Percentiles rank a stretch among this genome's conserved stretches.
These are phyloP conservation scores for Colinus virginianus DNA, from an alignment of 2,113 vertebrate genomes.

Conservation along the genomic window DNA sequence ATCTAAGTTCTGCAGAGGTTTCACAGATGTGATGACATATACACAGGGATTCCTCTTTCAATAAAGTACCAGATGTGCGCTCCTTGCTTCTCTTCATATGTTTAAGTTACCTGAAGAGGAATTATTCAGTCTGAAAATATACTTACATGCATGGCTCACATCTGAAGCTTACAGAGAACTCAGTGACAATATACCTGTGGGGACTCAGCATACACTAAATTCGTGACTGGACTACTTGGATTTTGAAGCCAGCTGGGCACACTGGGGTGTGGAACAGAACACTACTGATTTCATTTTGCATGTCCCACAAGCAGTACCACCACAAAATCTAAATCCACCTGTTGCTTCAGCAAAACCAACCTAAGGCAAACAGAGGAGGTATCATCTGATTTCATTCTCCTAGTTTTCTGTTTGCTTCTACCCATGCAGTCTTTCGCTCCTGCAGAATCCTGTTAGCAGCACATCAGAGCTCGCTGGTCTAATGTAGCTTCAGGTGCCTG, in stretches of 20 bases:
- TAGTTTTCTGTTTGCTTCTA: neutral
- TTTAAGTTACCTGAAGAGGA: neutral
- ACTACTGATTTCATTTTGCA: neutral
- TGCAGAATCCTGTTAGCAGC: neutral
- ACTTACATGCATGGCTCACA: fast-evolving
- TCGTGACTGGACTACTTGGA: neutral
- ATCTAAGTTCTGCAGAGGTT: neutral
- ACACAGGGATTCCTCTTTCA: neutral
- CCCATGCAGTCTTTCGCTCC: neutral
- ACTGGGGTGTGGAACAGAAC: neutral
- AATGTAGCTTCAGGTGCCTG: neutral
- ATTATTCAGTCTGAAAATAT: neutral
- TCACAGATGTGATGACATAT: neutral
- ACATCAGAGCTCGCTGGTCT: neutral
- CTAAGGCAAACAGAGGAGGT: neutral
- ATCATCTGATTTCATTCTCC: neutral
- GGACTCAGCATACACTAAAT: neutral
- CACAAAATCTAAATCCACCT: neutral
- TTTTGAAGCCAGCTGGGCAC: neutral
- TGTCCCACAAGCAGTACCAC: neutral
- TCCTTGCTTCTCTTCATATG: neutral
- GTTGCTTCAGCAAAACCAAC: neutral
- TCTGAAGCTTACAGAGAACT: neutral
- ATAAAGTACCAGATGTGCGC: fast-evolving
- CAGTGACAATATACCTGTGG: neutral